Conservation (phyloP, 2,113 vertebrate genomes). For the Tringa solitaria region DNA sequence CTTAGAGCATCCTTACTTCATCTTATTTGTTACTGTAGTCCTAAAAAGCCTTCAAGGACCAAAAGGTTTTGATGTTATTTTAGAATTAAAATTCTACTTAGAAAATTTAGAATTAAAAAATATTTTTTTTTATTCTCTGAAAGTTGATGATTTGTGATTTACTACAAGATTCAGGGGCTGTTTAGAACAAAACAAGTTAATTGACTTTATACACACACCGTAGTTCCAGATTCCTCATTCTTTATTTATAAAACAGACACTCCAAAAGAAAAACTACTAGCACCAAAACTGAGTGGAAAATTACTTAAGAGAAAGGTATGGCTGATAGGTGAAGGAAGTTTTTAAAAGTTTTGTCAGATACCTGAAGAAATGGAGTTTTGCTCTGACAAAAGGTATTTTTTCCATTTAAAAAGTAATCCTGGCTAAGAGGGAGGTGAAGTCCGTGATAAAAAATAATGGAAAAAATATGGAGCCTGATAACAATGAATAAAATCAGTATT, state of each 20-base stretch:
- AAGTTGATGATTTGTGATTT: neutral
- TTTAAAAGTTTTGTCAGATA: neutral
- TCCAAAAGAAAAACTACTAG: neutral
- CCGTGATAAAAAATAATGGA: conserved; percentile 49
- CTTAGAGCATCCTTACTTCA: neutral
- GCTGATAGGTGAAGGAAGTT: neutral
- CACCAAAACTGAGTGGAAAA: neutral
- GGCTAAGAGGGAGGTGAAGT: conserved; percentile 32
- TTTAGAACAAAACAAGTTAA: neutral
- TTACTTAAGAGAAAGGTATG: neutral
- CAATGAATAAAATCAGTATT: conserved; percentile 56
- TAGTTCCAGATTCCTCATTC: neutral
- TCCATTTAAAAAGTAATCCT: conserved; percentile 3
- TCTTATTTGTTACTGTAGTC: neutral
- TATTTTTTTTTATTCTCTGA: neutral
- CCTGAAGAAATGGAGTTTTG: neutral
- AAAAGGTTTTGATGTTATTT: neutral
- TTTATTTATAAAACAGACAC: neutral
- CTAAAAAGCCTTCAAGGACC: neutral
- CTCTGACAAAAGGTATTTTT: conserved; percentile 10
- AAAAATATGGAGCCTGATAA: conserved; percentile 40
- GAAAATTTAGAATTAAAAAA: neutral
- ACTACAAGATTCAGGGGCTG: neutral
- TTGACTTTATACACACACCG: neutral
- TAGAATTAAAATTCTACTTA: neutral